phyloP scores from a whole-genome alignment of 2,888 invertebrate genomes.

The Tineola bisselliella region DNA sequence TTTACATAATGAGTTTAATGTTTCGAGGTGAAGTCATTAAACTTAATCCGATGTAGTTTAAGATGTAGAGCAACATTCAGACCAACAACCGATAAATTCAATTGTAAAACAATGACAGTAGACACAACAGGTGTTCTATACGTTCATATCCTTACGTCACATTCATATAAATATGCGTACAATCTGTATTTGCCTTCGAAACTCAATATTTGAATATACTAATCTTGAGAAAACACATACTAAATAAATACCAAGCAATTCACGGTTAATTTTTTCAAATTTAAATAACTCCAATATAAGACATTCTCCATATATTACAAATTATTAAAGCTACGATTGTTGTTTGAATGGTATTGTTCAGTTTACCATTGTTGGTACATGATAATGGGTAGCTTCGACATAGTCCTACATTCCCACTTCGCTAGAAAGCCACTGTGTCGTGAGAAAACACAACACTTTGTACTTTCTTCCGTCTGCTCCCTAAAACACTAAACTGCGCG shows the following conservation, averaged over 20 bases:
- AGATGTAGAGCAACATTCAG: too few relatives aligned
- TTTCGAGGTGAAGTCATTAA: neutral
- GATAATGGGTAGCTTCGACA: slow-evolving; percentile 19
- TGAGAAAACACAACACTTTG: slow-evolving; percentile 18
- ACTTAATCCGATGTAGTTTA: neutral
- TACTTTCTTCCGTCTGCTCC: neutral
- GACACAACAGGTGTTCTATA: too few relatives aligned
- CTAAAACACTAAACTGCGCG: neutral
- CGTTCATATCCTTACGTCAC: too few relatives aligned
- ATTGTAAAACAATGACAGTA: too few relatives aligned
- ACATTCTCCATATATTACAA: neutral
- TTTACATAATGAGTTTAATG: neutral
- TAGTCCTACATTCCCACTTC: slow-evolving; percentile 53
- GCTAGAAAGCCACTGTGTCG: slow-evolving; percentile 27
- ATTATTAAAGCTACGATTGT: neutral
- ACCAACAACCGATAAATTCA: too few relatives aligned
- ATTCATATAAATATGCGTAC: too few relatives aligned
- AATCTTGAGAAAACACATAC: too few relatives aligned
- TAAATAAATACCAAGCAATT: too few relatives aligned
- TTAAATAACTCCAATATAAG: too few relatives aligned
- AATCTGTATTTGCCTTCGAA: too few relatives aligned
- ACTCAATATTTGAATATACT: too few relatives aligned
- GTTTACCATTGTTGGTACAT: neutral
- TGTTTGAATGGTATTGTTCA: neutral
- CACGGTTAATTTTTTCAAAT: too few relatives aligned